phyloP scores from a whole-genome alignment of 2,797 vertebrate genomes.

The Enteromius argenteus region DNA sequence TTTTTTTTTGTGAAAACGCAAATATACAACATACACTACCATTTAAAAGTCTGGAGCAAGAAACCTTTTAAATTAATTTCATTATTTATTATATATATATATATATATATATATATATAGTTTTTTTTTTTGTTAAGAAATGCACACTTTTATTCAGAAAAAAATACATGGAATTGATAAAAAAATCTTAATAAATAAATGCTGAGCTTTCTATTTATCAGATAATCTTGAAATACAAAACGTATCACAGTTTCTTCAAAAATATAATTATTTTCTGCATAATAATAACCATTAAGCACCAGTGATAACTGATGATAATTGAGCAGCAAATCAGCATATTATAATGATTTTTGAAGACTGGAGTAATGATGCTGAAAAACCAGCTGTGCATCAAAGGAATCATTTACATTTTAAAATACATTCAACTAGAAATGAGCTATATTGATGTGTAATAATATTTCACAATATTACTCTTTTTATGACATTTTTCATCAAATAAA shows the following conservation, averaged over 20 bases:
- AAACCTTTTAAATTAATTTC: too few species aligned
- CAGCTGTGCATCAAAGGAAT: neutral
- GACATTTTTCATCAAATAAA: neutral
- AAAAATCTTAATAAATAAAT: neutral
- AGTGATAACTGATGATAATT: neutral
- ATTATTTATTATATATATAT: too few species aligned
- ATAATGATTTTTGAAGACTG: neutral
- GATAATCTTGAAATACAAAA: neutral
- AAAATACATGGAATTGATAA: too few species aligned
- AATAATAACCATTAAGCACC: neutral
- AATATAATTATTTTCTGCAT: neutral
- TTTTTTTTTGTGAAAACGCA: too few species aligned
- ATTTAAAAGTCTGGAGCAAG: too few species aligned
- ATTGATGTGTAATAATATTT: neutral
- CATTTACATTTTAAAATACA: neutral
- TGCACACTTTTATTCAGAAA: too few species aligned
- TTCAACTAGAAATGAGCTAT: neutral
- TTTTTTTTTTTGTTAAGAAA: too few species aligned
- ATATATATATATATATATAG: too few species aligned
- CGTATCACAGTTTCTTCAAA: neutral
- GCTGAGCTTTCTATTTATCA: neutral
- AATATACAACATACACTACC: too few species aligned
- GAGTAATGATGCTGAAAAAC: neutral
- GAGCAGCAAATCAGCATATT: neutral
- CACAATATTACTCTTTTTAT: neutral